Conservation (phyloP, 2,113 vertebrate species). For the Carettochelys insculpta region DNA sequence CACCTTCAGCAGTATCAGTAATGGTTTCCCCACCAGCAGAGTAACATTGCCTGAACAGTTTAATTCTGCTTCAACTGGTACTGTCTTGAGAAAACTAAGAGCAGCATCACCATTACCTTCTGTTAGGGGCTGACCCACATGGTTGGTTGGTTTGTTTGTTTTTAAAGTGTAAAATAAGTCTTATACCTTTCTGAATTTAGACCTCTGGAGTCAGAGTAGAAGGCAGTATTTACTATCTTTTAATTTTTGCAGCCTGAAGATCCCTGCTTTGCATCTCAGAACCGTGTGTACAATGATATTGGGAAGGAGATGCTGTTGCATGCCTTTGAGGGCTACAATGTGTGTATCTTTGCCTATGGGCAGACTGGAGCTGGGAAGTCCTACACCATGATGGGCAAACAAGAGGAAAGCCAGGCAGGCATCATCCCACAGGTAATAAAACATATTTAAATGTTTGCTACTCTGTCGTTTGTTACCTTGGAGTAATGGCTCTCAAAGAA, state of each 20-base stretch:
- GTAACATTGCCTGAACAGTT: not conserved
- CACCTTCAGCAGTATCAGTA: not conserved
- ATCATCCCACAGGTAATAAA: conserved; percentile 95
- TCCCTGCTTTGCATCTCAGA: conserved; percentile 93
- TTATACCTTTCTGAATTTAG: not conserved
- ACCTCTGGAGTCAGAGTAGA: not conserved
- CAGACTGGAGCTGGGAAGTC: conserved; percentile 98
- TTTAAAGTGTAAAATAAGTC: rapidly evolving
- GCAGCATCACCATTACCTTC: not conserved
- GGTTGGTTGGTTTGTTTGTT: too few species aligned
- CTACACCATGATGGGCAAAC: conserved; percentile 99
- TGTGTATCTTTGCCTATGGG: conserved; percentile 98
- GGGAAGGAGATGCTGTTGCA: conserved; percentile 98
- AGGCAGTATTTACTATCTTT: not conserved
- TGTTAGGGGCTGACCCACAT: not conserved
- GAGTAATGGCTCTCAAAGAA: not conserved
- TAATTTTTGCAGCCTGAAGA: conserved; percentile 86
- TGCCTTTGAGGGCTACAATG: conserved; percentile 98
- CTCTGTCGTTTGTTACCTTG: rapidly evolving
- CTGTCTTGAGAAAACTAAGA: not conserved
- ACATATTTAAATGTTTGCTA: not conserved
- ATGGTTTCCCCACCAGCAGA: not conserved
- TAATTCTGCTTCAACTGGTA: not conserved
- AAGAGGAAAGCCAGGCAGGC: conserved; percentile 97
- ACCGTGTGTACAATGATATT: conserved; percentile 96